Evolutionary conservation across 2,888 invertebrate species (phyloP), one percentile per base, ranked within the genome.

Genomic region (Thereva unica): DNA sequence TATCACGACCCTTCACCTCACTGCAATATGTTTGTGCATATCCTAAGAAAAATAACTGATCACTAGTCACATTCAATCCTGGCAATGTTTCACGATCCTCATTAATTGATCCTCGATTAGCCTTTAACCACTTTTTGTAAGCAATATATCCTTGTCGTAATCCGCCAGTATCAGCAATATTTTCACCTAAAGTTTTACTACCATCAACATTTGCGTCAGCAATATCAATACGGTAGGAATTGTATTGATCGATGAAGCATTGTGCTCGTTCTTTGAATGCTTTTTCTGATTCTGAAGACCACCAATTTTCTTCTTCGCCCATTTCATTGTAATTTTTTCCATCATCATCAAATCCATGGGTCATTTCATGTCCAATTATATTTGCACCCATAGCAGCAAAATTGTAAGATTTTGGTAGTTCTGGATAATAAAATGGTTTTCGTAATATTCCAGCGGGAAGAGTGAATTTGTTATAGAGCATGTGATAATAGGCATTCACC

Each of bases 111-210:
- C 8, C 55, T 41, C 23, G 12, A 12, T 67, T 66, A 8, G 61
- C n/a, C 23, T 41, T n/a, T 47, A 70, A 66, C 73, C 72, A 74
- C 9, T 69, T 72, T 2, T 61, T 67, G 59, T 73, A 74, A 4
- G 71, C 71, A 3, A 64, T 67, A 42, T 71, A 74, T 0, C 72
- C 71, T 49, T 71, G 72, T 4, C 71, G 71, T 35, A 74, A 45
- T 1, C 73, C 74, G 9, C 73, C 72, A 57, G 72, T 72, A 59
- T 74, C 74, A 10, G 73, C 72, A 49, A 73, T 72, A 61, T 73
- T 74, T 64, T 73, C 73, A 4, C 69, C 12, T 35, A 61, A 12
- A 6, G 50, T 61, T 68, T 44, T 69, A 7, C 6, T 23, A 12
- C 50, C 61, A 6, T 61, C 23, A 12, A 61, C 23, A 12, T 61